A percentile compares a stretch with the other conserved stretches of the same genome.
phyloP scores from a whole-genome alignment of 2,797 vertebrate genomes.

The Discoglossus pictus region DNA sequence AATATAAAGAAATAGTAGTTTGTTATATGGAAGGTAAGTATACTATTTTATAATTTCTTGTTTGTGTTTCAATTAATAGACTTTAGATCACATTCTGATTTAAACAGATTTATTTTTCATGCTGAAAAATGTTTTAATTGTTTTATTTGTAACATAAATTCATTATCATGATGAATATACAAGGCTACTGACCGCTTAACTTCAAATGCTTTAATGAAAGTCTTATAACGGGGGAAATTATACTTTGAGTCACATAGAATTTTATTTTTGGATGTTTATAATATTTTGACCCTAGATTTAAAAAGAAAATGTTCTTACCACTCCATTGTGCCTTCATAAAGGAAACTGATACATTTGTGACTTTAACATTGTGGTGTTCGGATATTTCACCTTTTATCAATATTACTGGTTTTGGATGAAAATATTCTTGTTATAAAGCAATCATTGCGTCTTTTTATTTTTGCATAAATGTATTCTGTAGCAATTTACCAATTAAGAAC shows the following conservation, averaged over 20 bases:
- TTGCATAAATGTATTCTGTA: too few relatives aligned
- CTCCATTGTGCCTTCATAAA: slow-evolving; percentile 35
- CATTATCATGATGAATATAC: neutral
- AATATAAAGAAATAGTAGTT: neutral
- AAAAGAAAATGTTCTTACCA: neutral
- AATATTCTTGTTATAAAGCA: too few relatives aligned
- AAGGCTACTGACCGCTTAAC: slow-evolving; percentile 1
- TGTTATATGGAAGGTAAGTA: slow-evolving; percentile 3
- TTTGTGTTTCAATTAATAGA: too few relatives aligned
- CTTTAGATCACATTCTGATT: neutral
- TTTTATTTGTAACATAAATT: neutral
- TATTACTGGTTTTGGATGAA: too few relatives aligned
- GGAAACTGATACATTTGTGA: too few relatives aligned
- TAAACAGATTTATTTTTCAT: slow-evolving; percentile 7
- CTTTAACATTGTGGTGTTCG: too few relatives aligned
- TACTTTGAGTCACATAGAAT: neutral
- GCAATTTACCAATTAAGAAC: too few relatives aligned
- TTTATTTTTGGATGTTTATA: neutral
- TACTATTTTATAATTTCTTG: neutral
- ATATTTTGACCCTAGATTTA: neutral
- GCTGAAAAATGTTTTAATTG: neutral
- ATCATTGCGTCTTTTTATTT: too few relatives aligned
- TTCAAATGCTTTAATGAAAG: too few relatives aligned
- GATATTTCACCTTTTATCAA: too few relatives aligned
- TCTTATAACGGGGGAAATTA: neutral